These are phyloP conservation scores for Mionectes macconnelli DNA, from an alignment of 2,113 vertebrate genomes.

Conservation along the genomic window DNA sequence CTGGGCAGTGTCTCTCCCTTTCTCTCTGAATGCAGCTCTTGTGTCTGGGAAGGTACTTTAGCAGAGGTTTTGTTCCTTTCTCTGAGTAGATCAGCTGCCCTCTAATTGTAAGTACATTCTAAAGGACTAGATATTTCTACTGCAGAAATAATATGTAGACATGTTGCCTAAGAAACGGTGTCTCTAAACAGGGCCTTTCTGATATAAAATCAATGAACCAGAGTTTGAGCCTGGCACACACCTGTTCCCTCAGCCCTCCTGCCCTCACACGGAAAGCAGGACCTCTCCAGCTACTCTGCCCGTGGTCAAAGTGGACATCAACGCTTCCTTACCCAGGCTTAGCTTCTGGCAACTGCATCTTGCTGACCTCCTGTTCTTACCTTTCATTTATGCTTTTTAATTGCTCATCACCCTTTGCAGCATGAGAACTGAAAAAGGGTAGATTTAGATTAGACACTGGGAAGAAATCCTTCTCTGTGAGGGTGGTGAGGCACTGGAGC, in stretches of 20 bases:
- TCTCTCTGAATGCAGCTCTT: neutral
- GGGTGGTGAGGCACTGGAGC: neutral
- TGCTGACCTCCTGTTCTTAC: neutral
- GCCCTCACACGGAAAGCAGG: fast-evolving
- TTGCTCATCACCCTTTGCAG: neutral
- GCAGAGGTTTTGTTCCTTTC: neutral
- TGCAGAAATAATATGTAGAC: neutral
- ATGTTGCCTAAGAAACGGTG: neutral
- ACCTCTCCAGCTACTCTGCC: neutral
- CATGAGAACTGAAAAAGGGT: neutral
- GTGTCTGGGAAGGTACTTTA: neutral
- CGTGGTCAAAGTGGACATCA: neutral
- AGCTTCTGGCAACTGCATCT: neutral
- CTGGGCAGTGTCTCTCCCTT: neutral
- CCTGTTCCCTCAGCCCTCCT: neutral
- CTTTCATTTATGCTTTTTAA: neutral
- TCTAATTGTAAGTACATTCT: neutral
- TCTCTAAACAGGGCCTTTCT: neutral
- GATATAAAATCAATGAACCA: neutral
- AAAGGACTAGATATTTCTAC: neutral
- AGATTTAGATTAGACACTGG: neutral
- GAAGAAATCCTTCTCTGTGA: neutral
- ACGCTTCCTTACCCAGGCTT: neutral
- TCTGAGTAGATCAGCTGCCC: neutral
- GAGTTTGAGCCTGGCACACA: neutral